Conservation (phyloP, 1,140 invertebrate species). For the Penaeus vannamei region DNA sequence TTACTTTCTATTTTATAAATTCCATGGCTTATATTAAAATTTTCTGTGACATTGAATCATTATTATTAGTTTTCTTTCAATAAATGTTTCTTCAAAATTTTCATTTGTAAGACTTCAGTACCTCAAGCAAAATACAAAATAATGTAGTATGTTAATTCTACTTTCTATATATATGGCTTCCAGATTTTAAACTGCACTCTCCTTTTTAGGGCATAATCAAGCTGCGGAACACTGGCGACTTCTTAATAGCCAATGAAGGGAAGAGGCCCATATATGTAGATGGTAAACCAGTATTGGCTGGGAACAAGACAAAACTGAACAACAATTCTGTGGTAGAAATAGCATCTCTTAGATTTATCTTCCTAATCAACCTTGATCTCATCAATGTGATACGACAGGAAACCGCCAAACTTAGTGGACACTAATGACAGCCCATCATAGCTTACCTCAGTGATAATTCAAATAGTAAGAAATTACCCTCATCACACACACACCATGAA, state of each 20-base stretch:
- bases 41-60: too few species aligned
- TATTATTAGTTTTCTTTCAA: too few species aligned
- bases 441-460: neutral
- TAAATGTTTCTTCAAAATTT: too few species aligned
- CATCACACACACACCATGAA: too few species aligned
- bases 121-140: too few species aligned
- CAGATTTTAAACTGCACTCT: slow-evolving; percentile 72
- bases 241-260: slow-evolving; percentile 95
- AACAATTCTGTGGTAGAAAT: slow-evolving; percentile 97
- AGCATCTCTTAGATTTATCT: slow-evolving; percentile 74
- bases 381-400: slow-evolving; percentile 88
- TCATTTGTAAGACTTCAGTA: too few species aligned
- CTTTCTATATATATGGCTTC: too few species aligned
- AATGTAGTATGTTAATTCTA: too few species aligned
- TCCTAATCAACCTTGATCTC: slow-evolving; percentile 92
- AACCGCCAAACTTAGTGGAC: slow-evolving; percentile 77
- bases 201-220: slow-evolving; percentile 90
- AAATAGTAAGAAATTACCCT: too few species aligned
- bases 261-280: slow-evolving; percentile 95
- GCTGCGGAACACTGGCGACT: slow-evolving; percentile 92
- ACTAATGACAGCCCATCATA: slow-evolving; percentile 9
- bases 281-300: slow-evolving; percentile 87
- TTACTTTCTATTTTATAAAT: too few species aligned
- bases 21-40: too few species aligned
- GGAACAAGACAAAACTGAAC: slow-evolving; percentile 88